phyloP scores from a whole-genome alignment of 2,113 vertebrate species.

The Mixornis gularis region DNA sequence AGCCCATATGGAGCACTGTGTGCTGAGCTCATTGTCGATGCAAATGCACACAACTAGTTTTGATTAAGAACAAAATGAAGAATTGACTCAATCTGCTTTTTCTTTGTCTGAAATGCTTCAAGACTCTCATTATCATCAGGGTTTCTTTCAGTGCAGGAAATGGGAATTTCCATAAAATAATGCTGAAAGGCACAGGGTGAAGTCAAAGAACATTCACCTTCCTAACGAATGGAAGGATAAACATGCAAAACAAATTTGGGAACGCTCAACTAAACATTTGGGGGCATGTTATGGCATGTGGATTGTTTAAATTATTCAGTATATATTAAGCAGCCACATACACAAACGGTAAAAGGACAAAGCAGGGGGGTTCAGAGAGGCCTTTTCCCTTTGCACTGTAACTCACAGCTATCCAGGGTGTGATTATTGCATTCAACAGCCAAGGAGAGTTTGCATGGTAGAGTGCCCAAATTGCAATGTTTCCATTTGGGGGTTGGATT shows the following conservation, averaged over 20 bases:
- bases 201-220: constrained; percentile 27
- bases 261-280: neutral
- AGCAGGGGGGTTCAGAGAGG: neutral
- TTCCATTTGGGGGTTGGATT: neutral
- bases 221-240: neutral
- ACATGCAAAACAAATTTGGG: constrained; percentile 12
- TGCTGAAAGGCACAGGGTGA: constrained; percentile 3
- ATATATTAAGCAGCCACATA: neutral
- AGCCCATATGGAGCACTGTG: constrained; percentile 48
- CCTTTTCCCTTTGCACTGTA: neutral
- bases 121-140: constrained; percentile 55
- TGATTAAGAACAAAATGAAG: constrained; percentile 44
- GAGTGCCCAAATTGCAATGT: neutral
- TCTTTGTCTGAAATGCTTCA: constrained; percentile 14
- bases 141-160: constrained; percentile 48
- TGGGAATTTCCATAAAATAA: constrained; percentile 59
- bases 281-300: neutral
- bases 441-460: neutral
- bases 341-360: neutral
- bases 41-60: constrained; percentile 43
- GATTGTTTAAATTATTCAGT: neutral
- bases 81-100: constrained; percentile 33
- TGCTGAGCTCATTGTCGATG: constrained; percentile 18
- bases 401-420: neutral
- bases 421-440: neutral